These are phyloP conservation scores for Tenebrio molitor DNA, from an alignment of 1,140 invertebrate genomes.

Conservation along the genomic window DNA sequence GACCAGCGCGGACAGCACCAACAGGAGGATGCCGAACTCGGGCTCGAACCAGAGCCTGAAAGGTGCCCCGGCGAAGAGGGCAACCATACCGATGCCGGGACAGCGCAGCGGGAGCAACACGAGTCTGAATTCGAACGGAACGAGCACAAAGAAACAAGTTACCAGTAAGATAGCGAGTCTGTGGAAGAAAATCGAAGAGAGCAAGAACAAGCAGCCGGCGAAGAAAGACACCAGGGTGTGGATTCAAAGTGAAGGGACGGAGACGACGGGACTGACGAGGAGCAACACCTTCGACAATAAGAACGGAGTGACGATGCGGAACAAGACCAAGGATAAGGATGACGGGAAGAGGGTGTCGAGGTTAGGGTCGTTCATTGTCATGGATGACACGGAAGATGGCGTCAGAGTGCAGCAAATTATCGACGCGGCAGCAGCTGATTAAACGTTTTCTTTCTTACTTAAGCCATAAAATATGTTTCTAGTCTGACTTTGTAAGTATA, in stretches of 20 bases:
- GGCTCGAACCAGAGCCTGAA: conserved; percentile 71
- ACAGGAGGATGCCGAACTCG: conserved; percentile 67
- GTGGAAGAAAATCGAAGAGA: conserved; percentile 89
- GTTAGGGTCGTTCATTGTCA: conserved; percentile 68
- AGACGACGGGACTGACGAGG: conserved; percentile 54
- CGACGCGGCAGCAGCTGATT: not conserved
- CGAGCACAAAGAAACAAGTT: conserved; percentile 71
- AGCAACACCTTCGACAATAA: conserved; percentile 59
- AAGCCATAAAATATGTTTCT: conserved; percentile 50
- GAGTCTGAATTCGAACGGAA: conserved; percentile 46
- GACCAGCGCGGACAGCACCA: conserved; percentile 63
- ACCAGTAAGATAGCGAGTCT: conserved; percentile 90
- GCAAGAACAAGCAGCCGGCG: conserved; percentile 71
- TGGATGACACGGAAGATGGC: conserved; percentile 54
- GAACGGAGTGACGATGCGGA: conserved; percentile 59
- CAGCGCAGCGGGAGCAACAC: conserved; percentile 54
- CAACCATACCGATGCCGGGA: conserved; percentile 58
- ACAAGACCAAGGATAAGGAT: conserved; percentile 52
- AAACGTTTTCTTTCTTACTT: conserved; percentile 7
- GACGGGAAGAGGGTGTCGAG: conserved; percentile 68
- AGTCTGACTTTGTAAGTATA: conserved; percentile 47
- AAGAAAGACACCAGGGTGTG: conserved; percentile 76
- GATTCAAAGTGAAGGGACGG: conserved; percentile 66
- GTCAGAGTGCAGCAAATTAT: conserved; percentile 11
- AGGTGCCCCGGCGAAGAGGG: conserved; percentile 69